Evolutionary conservation across 2,888 invertebrate genomes (phyloP).

Genomic region (Temnothorax ravouxi): DNA sequence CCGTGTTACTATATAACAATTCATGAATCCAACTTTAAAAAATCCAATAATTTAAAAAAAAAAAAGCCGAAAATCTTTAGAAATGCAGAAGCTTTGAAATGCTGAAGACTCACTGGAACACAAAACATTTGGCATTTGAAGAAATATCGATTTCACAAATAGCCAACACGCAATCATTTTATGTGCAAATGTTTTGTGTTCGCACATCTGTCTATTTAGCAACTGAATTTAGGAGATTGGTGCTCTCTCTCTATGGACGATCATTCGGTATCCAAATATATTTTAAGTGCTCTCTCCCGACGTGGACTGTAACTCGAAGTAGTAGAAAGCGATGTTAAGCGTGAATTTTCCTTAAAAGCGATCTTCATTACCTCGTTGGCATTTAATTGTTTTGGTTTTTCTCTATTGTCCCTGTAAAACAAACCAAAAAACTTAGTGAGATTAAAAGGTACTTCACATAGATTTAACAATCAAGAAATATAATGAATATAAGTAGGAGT

Average conservation of each 20-base stretch:
- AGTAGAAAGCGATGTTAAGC: too few species aligned
- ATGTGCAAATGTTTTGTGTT: conserved; percentile 66
- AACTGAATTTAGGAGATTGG: conserved; percentile 63
- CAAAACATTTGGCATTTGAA: conserved; percentile 67
- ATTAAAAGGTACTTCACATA: too few species aligned
- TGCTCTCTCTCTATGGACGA: conserved; percentile 65
- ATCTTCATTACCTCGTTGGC: too few species aligned
- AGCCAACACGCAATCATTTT: conserved; percentile 57
- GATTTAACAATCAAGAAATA: too few species aligned
- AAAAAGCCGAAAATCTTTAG: conserved; percentile 49
- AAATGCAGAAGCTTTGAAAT: conserved; percentile 66
- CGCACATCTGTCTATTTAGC: conserved; percentile 62
- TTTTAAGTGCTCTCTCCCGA: conserved; percentile 91
- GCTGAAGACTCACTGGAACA: conserved; percentile 68
- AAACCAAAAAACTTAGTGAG: too few species aligned
- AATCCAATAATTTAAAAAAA: conserved; percentile 53
- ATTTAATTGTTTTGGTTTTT: too few species aligned
- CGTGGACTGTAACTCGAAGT: conserved; percentile 88
- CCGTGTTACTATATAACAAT: conserved; percentile 51
- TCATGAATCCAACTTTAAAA: conserved; percentile 62
- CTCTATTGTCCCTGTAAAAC: too few species aligned
- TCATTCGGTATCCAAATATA: conserved; percentile 89
- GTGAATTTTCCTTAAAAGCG: too few species aligned
- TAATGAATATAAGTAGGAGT: too few species aligned
- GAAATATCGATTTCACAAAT: conserved; percentile 63